phyloP scores from a whole-genome alignment of 1,140 invertebrate species.

The Bicyclus anynana region DNA sequence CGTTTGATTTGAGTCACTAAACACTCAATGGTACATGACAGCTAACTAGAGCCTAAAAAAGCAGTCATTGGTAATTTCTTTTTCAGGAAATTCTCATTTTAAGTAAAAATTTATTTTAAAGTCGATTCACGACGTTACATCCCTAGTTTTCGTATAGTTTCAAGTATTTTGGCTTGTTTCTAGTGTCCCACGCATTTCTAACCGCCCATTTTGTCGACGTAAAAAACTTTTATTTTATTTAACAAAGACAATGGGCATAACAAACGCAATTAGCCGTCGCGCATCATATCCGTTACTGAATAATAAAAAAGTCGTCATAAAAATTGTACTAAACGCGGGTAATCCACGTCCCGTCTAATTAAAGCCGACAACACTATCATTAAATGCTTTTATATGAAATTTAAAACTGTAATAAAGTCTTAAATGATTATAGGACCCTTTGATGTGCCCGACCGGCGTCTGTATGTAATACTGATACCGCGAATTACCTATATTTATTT shows the following conservation, averaged over 20 bases:
- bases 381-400: conserved; percentile 6
- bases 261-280: conserved; percentile 4
- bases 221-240: background rate
- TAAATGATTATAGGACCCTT: background rate
- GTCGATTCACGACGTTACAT: too few relatives aligned
- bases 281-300: background rate
- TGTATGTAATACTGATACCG: background rate
- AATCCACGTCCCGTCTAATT: conserved; percentile 1
- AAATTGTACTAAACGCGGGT: conserved; percentile 3
- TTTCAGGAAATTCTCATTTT: too few relatives aligned
- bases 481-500: background rate
- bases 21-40: too few relatives aligned
- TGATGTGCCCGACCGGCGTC: background rate
- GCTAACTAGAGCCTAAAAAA: too few relatives aligned
- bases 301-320: conserved; percentile 5
- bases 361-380: conserved; percentile 7
- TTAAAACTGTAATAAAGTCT: conserved; percentile 3
- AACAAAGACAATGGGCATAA: background rate
- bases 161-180: too few relatives aligned
- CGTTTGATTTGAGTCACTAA: too few relatives aligned
- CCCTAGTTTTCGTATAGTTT: too few relatives aligned
- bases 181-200: background rate
- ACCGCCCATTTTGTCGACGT: background rate
- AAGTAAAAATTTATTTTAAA: too few relatives aligned
- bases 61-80: too few relatives aligned